Base-by-base conservation (phyloP, 2,113 vertebrate genomes). In the Nannobrachium achirus region DNA sequence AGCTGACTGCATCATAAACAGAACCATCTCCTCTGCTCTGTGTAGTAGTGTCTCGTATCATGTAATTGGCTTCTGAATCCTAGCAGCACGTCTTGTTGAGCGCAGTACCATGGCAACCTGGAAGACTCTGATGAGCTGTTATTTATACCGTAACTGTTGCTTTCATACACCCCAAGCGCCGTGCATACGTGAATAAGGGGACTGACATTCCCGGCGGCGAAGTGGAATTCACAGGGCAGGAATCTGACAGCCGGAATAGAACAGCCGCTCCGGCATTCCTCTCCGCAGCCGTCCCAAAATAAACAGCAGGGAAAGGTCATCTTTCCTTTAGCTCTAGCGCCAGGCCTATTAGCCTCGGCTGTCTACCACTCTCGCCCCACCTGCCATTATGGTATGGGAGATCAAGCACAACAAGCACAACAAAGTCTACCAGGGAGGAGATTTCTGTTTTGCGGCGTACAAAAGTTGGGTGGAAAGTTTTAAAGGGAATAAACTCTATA, bases 251-350 rank as follows among this genome's bases (percentile, higher is more conserved):
- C 86, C 88, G 89, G 87, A 90, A 91, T 86, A 92, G 91, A 92
- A 88, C 86, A 89, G 88, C 90, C 91, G 85, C 90, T 89, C 89
- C 74, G 64, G 81, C 88, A 93, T 93, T 92, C 93, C 87, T 84
- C 73, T 33, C 76, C 79, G 85, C 71, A 84, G 86, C 75, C 60
- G 73, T 92, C 91, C 92, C 88, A 92, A 93, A 93, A 93, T 93
- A 93, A 91, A 91, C 88, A 90, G 82, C 79, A 76, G 19, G 15
- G 81, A 89, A 91, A 91, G 91, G 90, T 93, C 91, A 90, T 88
- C 80, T 76, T 88, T 88, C 86, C 75, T 79, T 74, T 81, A 69
- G 76, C 84, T 86, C 67, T 78, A 79, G 84, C 39, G 69, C 82
- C 60, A 79, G 81, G 52, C 59, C 79, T 48, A 50, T 49, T 62